A percentile compares a stretch with the other conserved stretches of the same genome.
These are phyloP conservation scores for Labia minor DNA, from an alignment of 2,888 invertebrate species.

Conservation along the genomic window DNA sequence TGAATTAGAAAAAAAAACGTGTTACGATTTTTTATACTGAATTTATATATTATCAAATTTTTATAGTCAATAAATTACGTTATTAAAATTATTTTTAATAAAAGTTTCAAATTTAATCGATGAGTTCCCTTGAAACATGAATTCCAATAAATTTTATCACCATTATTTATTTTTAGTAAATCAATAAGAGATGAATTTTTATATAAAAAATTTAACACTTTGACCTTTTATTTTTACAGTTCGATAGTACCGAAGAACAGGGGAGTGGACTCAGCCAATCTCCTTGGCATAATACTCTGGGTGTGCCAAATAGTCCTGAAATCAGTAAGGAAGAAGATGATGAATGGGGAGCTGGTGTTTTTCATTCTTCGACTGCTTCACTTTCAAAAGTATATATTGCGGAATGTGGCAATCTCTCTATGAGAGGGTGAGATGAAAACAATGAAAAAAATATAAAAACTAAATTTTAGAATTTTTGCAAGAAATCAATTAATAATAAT, in stretches of 20 bases:
- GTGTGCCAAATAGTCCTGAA: conserved; percentile 24
- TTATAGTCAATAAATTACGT: too few relatives aligned
- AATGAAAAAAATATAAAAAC: conserved; percentile 19
- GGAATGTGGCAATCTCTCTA: conserved; percentile 45
- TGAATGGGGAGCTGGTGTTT: conserved; percentile 33
- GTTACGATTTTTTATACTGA: too few relatives aligned
- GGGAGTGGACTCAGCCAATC: conserved; percentile 13
- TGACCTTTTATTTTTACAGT: background rate
- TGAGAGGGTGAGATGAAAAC: conserved; percentile 31
- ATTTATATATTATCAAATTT: too few relatives aligned
- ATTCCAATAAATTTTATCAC: too few relatives aligned
- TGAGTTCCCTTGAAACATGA: too few relatives aligned
- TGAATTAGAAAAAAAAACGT: too few relatives aligned
- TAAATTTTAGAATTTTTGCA: conserved; percentile 14
- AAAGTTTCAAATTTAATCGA: too few relatives aligned
- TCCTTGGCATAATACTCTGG: conserved; percentile 25
- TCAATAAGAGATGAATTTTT: too few relatives aligned
- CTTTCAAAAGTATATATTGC: conserved; percentile 29
- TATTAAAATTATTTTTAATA: too few relatives aligned
- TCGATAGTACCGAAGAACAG: background rate
- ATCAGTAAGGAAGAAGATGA: conserved; percentile 21
- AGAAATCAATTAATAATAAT: too few relatives aligned
- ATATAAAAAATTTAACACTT: too few relatives aligned
- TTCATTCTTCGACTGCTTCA: conserved; percentile 39
- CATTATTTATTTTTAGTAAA: too few relatives aligned